These are phyloP conservation scores for Apodemia duryi DNA, from an alignment of 2,888 invertebrate genomes.

Conservation along the genomic window DNA sequence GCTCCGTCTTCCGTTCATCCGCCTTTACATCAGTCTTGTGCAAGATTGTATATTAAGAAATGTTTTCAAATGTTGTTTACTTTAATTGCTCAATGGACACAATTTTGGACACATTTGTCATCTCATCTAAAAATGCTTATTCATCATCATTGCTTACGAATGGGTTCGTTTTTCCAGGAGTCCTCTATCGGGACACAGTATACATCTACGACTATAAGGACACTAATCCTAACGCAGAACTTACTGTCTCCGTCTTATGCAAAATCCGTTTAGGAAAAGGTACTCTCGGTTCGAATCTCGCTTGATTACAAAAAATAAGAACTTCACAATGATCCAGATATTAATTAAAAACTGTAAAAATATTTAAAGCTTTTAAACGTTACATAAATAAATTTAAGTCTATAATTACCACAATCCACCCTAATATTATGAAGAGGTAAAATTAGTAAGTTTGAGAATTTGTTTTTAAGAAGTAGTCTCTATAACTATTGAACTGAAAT, in stretches of 20 bases:
- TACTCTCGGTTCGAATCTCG: slow-evolving; percentile 40
- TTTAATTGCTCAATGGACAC: too few species aligned
- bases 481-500: too few species aligned
- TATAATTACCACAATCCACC: too few species aligned
- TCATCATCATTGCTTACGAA: slow-evolving; percentile 16
- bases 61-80: too few species aligned
- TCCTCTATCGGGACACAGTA: slow-evolving; percentile 73
- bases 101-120: too few species aligned
- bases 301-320: neutral
- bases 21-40: too few species aligned
- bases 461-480: too few species aligned
- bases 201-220: slow-evolving; percentile 76
- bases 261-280: slow-evolving; percentile 80
- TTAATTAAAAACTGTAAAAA: neutral
- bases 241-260: slow-evolving; percentile 77
- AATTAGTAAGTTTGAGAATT: too few species aligned
- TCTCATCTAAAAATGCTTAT: neutral
- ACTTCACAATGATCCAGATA: slow-evolving; percentile 12
- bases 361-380: neutral
- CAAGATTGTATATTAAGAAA: too few species aligned
- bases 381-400: neutral
- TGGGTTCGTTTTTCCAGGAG: slow-evolving; percentile 67
- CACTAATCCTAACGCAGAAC: slow-evolving; percentile 70
- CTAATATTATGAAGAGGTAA: too few species aligned
- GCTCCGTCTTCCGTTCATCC: too few species aligned